Conservation (phyloP, 2,797 vertebrate genomes). For the Peromyscus melanophrys region DNA sequence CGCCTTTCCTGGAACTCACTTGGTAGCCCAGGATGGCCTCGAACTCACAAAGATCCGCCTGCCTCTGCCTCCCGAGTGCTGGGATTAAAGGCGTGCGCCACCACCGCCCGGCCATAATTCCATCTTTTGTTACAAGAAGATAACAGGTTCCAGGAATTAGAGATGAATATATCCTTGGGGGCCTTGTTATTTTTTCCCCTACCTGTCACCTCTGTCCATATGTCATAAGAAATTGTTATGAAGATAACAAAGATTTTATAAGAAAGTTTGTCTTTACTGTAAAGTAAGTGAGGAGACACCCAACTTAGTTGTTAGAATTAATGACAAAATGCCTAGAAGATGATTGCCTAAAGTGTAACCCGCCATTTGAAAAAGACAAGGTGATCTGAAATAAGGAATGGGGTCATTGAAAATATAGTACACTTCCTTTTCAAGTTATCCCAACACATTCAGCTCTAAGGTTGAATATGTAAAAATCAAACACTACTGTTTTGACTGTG, state of each 20-base stretch:
- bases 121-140: not conserved
- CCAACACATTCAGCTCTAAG: constrained; percentile 35
- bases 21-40: too few relatives aligned
- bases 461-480: constrained; percentile 60
- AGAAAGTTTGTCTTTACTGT: constrained; percentile 35
- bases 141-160: not conserved
- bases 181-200: not conserved
- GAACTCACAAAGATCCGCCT: too few relatives aligned
- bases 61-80: too few relatives aligned
- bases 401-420: constrained; percentile 15
- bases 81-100: too few relatives aligned
- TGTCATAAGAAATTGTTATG: not conserved
- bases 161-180: not conserved
- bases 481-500: constrained; percentile 25
- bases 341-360: constrained; percentile 5
- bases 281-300: constrained; percentile 1
- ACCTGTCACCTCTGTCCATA: not conserved
- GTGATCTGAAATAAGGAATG: constrained; percentile 20
- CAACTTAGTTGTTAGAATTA: not conserved
- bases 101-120: too few relatives aligned
- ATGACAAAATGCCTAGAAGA: not conserved
- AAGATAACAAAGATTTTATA: constrained; percentile 25
- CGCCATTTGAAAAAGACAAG: not conserved
- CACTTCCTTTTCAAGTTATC: constrained; percentile 55
- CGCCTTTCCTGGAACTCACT: too few relatives aligned